Evolutionary conservation across 2,113 vertebrate species (phyloP), one percentile per base, ranked within the genome.

Genomic region (Tachysurus fulvidraco): DNA sequence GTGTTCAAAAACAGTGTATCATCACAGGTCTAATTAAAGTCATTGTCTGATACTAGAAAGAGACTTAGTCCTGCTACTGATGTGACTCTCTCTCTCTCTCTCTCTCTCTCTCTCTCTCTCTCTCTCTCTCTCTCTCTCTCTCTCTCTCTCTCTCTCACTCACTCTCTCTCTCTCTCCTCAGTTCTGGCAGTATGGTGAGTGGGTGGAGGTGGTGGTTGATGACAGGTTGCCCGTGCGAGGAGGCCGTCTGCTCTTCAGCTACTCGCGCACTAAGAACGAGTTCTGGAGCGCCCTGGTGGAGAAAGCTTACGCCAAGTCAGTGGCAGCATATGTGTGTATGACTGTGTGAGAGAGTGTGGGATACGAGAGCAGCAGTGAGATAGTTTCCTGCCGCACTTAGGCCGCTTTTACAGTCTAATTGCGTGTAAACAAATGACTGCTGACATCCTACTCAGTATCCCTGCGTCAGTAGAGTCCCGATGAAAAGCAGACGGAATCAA

Each of bases 161-260:
- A 52, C 52, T 30, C 55, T 84, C 54, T 89, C 80, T 28, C 17
- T 41, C 30, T 17, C 52, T 36, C 2, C 36, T 36, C 86, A 96
- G 95, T 95, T 96, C 94, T 96, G 95, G 95, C 95, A 96, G 94
- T 96, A 96, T 91, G 95, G 96, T 84, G 94, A 94, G 91, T 96
- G 96, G 96, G 93, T 95, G 91, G 95, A 96, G 89, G 96, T 96
- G 91, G 95, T 96, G 67, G 93, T 96, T 86, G 95, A 96, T 88
- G 95, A 96, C 93, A 91, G 87, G 89, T 94, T 96, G 90, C 95
- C 96, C 50, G 93, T 94, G 71, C 92, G 92, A 59, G 86, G 92
- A 54, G 93, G 93, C 89, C 94, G 92, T 87, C 94, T 96, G 92
- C 93, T 96, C 88, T 96, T 95, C 93, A 95, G 94, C 91, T 94